Conservation (phyloP, 2,888 invertebrate genomes). For the Bhutanitis thaidina region DNA sequence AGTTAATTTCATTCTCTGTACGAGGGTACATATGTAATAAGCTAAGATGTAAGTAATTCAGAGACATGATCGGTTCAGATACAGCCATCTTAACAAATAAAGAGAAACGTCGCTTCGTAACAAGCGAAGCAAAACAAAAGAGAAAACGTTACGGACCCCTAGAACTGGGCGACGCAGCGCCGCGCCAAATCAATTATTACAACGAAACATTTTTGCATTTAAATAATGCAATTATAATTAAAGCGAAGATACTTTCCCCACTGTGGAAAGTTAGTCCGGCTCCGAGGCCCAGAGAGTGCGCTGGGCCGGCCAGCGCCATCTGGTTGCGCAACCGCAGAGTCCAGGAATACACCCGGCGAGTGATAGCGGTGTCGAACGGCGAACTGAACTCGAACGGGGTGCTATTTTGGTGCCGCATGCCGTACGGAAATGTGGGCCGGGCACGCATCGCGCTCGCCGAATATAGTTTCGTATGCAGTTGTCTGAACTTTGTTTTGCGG, state of each 20-base stretch:
- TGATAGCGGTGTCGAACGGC: constrained; percentile 73
- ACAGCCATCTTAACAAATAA: too few species aligned
- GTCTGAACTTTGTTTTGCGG: constrained; percentile 44
- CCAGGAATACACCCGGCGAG: constrained; percentile 59
- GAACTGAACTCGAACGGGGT: constrained; percentile 60
- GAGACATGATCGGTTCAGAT: too few species aligned
- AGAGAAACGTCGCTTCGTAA: too few species aligned
- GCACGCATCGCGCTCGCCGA: constrained; percentile 64
- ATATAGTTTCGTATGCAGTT: constrained; percentile 69
- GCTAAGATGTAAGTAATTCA: too few species aligned
- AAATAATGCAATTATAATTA: constrained; percentile 42
- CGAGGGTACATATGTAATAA: too few species aligned
- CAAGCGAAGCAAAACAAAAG: too few species aligned
- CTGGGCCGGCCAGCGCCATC: neutral
- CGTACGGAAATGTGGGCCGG: constrained; percentile 74
- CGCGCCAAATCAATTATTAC: constrained; percentile 8
- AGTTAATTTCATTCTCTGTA: too few species aligned
- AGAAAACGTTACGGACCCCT: neutral
- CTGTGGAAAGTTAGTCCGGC: constrained; percentile 57
- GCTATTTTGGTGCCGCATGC: constrained; percentile 64
- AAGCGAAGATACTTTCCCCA: constrained; percentile 66
- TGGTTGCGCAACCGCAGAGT: neutral
- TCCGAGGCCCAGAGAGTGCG: constrained; percentile 7
- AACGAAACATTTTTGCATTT: constrained; percentile 10
- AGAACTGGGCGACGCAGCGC: neutral